Conservation (phyloP, 2,888 invertebrate species). For the Caradrina clavipalpis region DNA sequence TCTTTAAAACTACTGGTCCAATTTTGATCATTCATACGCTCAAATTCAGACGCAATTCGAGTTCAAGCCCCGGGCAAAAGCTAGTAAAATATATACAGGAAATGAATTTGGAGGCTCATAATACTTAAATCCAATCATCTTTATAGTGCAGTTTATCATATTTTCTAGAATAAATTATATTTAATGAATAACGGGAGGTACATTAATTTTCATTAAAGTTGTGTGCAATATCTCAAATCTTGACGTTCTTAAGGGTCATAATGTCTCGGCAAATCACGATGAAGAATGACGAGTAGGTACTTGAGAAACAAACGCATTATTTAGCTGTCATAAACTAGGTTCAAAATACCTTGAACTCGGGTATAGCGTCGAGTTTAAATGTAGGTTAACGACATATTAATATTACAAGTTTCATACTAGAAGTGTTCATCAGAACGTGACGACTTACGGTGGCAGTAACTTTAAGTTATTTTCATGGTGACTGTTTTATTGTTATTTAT, state of each 20-base stretch:
- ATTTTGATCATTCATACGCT: too few species aligned
- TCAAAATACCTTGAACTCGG: slow-evolving; percentile 60
- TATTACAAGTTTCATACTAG: slow-evolving; percentile 46
- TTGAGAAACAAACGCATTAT: slow-evolving; percentile 51
- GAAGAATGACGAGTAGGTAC: slow-evolving; percentile 8
- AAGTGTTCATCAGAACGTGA: slow-evolving; percentile 42
- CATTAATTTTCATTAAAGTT: slow-evolving; percentile 6
- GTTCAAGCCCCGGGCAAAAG: too few species aligned
- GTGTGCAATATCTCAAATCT: slow-evolving; percentile 10
- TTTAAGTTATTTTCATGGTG: slow-evolving; percentile 35
- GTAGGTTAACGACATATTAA: slow-evolving; percentile 65
- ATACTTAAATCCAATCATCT: slow-evolving; percentile 32
- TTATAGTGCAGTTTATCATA: slow-evolving; percentile 15
- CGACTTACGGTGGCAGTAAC: slow-evolving; percentile 44
- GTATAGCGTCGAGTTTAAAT: slow-evolving; percentile 34
- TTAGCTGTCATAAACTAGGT: slow-evolving; percentile 43
- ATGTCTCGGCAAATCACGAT: slow-evolving; percentile 18
- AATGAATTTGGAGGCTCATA: slow-evolving; percentile 21
- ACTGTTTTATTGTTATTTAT: slow-evolving; percentile 53
- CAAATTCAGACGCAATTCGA: too few species aligned
- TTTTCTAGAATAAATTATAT: slow-evolving; percentile 40
- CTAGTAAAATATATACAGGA: slow-evolving; percentile 12
- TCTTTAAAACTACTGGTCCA: too few species aligned
- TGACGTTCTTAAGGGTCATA: slow-evolving; percentile 24
- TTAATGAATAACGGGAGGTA: slow-evolving; percentile 29